These are phyloP conservation scores for Nannobrachium achirus DNA, from an alignment of 2,113 vertebrate species.

Conservation along the genomic window DNA sequence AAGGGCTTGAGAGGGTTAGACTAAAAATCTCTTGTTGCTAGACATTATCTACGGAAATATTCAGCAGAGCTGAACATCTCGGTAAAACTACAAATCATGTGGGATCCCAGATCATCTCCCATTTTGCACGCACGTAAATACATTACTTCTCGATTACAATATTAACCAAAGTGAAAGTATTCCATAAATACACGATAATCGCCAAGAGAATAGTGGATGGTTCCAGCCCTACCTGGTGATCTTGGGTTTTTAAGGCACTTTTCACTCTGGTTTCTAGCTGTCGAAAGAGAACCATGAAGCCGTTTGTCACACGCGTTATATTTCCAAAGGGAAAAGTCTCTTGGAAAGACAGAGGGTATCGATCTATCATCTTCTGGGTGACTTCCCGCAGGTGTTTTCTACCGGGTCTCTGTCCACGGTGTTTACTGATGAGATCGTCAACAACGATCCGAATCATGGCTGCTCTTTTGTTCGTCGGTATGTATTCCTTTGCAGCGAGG, in stretches of 20 bases:
- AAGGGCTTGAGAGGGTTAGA: no score
- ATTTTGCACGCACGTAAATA: no score
- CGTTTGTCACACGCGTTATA: slow-evolving; percentile 11
- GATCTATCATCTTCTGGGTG: slow-evolving; percentile 12
- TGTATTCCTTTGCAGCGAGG: slow-evolving; percentile 15
- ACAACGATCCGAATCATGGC: slow-evolving; percentile 5
- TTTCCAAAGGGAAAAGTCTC: slow-evolving; percentile 14
- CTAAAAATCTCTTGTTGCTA: no score
- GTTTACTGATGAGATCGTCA: slow-evolving; percentile 6
- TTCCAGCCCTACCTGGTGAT: slow-evolving; percentile 2
- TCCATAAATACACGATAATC: no score
- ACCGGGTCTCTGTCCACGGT: slow-evolving; percentile 2
- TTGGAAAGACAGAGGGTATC: slow-evolving; percentile 22
- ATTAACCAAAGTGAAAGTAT: no score
- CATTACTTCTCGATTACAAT: no score
- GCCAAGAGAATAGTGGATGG: no score
- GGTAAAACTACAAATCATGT: no score
- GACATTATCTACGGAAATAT: no score
- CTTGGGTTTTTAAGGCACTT: slow-evolving; percentile 5
- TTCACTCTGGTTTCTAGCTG: background rate
- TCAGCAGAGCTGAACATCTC: no score
- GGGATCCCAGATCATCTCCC: no score
- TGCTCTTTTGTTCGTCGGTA: slow-evolving; percentile 15
- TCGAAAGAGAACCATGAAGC: background rate
- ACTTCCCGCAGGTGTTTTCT: slow-evolving; percentile 24